Conservation (phyloP, 1,140 invertebrate genomes). For the Penaeus japonicus region DNA sequence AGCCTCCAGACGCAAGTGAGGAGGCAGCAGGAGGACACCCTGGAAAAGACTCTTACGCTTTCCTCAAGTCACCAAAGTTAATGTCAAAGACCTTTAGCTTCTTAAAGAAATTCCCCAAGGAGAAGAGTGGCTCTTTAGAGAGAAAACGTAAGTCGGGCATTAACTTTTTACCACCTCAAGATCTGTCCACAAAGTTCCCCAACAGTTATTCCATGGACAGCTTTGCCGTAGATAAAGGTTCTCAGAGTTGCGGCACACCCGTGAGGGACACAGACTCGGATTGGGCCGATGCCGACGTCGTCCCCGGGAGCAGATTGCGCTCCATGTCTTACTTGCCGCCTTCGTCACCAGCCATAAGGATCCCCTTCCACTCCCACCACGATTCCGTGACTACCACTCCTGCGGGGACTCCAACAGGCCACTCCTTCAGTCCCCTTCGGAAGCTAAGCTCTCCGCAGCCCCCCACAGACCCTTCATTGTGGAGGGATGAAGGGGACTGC, state of each 20-base stretch:
- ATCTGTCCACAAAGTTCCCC: constrained; percentile 53
- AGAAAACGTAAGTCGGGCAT: constrained; percentile 57
- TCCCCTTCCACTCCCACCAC: constrained; percentile 50
- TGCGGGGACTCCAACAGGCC: constrained; percentile 37
- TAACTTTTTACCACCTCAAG: constrained; percentile 39
- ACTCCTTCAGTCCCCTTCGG: constrained; percentile 42
- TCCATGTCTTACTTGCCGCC: constrained; percentile 57
- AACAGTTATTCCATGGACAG: constrained; percentile 59
- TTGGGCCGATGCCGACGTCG: constrained; percentile 24
- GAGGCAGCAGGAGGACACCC: constrained; percentile 1
- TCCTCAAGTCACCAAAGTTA: constrained; percentile 57
- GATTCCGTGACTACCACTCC: constrained; percentile 50
- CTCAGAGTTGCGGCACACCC: constrained; percentile 34
- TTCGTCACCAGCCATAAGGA: constrained; percentile 51
- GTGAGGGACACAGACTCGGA: constrained; percentile 14
- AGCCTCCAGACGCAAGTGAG: constrained; percentile 25
- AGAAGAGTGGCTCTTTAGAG: constrained; percentile 57
- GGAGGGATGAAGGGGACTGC: constrained; percentile 30
- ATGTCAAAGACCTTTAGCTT: constrained; percentile 59
- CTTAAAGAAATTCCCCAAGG: constrained; percentile 57
- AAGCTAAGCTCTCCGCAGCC: constrained; percentile 42
- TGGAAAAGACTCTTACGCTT: constrained; percentile 47
- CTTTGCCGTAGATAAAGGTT: constrained; percentile 51
- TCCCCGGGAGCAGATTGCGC: constrained; percentile 40
- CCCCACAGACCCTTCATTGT: constrained; percentile 9